phyloP scores from a whole-genome alignment of 2,113 vertebrate species.

The Grus americana region DNA sequence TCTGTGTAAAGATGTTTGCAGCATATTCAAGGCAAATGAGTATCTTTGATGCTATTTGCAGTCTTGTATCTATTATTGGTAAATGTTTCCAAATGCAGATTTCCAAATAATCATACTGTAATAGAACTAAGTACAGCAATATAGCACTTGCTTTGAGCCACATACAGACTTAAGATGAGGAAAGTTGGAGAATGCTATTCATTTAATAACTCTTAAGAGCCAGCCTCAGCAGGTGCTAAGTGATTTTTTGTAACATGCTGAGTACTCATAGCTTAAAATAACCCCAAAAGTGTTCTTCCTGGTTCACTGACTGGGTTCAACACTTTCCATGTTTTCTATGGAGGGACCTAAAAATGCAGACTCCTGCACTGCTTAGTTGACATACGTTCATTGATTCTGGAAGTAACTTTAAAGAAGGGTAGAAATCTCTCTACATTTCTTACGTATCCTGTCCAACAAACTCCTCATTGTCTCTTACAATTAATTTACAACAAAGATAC shows the following conservation, averaged over 20 bases:
- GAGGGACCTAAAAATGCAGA: background rate
- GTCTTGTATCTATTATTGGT: background rate
- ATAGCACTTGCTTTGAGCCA: background rate
- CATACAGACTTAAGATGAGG: background rate
- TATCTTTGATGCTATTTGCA: background rate
- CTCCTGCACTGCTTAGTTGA: background rate
- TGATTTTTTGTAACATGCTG: background rate
- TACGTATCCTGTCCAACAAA: background rate
- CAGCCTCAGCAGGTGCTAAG: background rate
- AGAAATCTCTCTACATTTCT: background rate
- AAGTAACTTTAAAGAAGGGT: background rate
- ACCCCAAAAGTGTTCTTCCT: accelerated
- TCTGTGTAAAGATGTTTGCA: background rate
- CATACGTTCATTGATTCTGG: background rate
- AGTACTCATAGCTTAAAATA: background rate
- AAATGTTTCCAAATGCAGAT: background rate
- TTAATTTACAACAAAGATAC: background rate
- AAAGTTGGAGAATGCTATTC: background rate
- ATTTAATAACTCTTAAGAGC: background rate
- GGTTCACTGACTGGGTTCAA: background rate
- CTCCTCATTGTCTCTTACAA: background rate
- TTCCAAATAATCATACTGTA: background rate
- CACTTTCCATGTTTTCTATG: background rate
- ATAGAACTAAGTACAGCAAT: background rate
- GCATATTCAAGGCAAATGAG: background rate